A percentile compares a stretch with the other conserved stretches of the same genome.
Evolutionary conservation across 2,113 vertebrate species (phyloP).

Genomic region (Rhipidura dahli): DNA sequence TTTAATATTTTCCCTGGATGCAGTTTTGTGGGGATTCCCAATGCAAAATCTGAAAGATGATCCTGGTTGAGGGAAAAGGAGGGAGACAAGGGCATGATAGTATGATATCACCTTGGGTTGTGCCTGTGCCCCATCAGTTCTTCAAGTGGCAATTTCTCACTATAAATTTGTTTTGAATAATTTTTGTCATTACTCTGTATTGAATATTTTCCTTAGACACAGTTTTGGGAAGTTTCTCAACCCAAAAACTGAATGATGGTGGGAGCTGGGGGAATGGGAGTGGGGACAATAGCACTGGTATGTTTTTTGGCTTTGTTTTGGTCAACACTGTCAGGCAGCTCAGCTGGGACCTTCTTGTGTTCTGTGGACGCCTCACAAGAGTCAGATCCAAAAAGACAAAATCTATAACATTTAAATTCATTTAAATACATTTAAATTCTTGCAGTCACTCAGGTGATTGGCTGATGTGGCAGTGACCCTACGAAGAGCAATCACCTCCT

Average conservation of each 20-base stretch:
- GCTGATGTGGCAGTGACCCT: not conserved
- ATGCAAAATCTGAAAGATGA: not conserved
- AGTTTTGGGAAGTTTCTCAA: not conserved
- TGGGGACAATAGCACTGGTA: rapidly evolving
- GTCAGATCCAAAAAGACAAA: not conserved
- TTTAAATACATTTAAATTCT: not conserved
- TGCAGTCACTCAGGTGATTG: not conserved
- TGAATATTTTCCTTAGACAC: not conserved
- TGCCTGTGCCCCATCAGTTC: not conserved
- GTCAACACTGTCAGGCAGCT: not conserved
- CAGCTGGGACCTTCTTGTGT: not conserved
- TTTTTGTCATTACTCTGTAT: slow-evolving; percentile 10
- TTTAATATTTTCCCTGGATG: not conserved
- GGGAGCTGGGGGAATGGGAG: not conserved
- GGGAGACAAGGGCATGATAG: not conserved
- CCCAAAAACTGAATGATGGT: not conserved
- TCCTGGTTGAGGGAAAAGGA: not conserved
- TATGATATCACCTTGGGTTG: not conserved
- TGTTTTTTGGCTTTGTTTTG: not conserved
- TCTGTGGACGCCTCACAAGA: not conserved
- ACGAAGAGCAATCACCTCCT: not conserved
- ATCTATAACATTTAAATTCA: not conserved
- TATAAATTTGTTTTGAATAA: slow-evolving; percentile 38
- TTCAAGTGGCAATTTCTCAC: not conserved
- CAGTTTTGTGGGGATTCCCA: not conserved